Base-by-base conservation (phyloP, 2,888 invertebrate species). In the Drosophila infuscata region DNA sequence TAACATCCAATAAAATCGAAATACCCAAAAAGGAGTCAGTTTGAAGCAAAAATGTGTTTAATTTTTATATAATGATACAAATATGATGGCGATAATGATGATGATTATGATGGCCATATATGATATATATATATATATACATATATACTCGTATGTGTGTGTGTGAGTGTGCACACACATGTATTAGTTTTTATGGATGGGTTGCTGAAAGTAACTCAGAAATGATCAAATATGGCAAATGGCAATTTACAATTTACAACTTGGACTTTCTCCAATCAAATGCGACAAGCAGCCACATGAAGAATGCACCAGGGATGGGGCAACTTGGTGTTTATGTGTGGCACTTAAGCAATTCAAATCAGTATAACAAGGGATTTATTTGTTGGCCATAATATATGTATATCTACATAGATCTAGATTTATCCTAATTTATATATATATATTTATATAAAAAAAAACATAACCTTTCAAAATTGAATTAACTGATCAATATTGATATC, bases 231-330 rank as follows among this genome's bases (percentile, higher is more conserved):
- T 78, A 60, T 63, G 70, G 68, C 65, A 74, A 78, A 71, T 51
- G 68, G 71, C 75, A 82, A 70, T 79, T 46, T 46, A 46, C 46
- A 46, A 25, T 46, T 46, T 78, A 70, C 79, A 63, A 71, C 79
- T 76, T 46, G 70, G 70, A 88, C 83, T 83, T 88, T 83, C 83
- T 70, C 85, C 77, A 79, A 78, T 71, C 76, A 77, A 65, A 62
- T 52, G 49, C n/a, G 35, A 35, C 35, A 36, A 52, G 59, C 70
- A 58, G 38, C 59, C 64, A 41, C 53, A 30, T 25, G 54, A 17
- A 56, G 49, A 78, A 73, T 76, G 49, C 67, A 32, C 73, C 78
- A 78, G 63, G 79, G 79, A 51, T 61, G 64, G 53, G 25, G 2
- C 46, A 46, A 46, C 25, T 46, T 7, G 25, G 0, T 8, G 15